Evolutionary conservation across 1,140 invertebrate genomes (phyloP).

Genomic region (Aphidius ervi): DNA sequence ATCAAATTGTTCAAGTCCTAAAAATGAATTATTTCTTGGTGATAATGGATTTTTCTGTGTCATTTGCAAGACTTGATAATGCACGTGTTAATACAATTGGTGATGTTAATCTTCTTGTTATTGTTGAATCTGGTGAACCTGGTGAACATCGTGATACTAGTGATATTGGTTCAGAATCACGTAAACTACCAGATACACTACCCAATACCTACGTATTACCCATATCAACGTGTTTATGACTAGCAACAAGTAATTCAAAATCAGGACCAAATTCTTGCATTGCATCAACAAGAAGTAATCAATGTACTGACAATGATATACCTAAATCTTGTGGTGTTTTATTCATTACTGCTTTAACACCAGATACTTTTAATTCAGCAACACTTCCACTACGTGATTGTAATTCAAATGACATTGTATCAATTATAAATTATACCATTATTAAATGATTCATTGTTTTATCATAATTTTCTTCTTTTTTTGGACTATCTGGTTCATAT

Average conservation of each 20-base stretch:
- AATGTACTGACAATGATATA: conserved; percentile 83
- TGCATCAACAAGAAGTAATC: conserved; percentile 87
- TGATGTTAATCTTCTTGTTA: conserved; percentile 50
- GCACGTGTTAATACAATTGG: conserved; percentile 61
- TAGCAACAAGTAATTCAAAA: conserved; percentile 90
- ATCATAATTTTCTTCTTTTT: conserved; percentile 38
- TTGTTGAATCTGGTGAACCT: conserved; percentile 58
- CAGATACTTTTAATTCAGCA: conserved; percentile 86
- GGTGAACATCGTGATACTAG: conserved; percentile 72
- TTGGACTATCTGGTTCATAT: conserved; percentile 51
- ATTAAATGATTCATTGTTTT: conserved; percentile 63
- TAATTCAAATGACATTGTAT: conserved; percentile 82
- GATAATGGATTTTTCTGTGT: conserved; percentile 37
- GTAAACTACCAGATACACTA: conserved; percentile 85
- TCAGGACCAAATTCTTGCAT: conserved; percentile 91
- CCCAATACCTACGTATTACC: too few species aligned
- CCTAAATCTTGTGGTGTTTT: conserved; percentile 69
- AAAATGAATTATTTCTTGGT: conserved; percentile 37
- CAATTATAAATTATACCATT: conserved; percentile 82
- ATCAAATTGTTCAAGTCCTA: conserved; percentile 56
- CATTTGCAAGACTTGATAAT: conserved; percentile 48
- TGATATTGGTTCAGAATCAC: conserved; percentile 86
- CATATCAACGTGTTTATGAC: conserved; percentile 90
- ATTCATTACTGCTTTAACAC: conserved; percentile 73
- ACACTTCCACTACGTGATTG: conserved; percentile 77